Percentiles rank a stretch among this genome's conserved stretches.
Evolutionary conservation across 2,797 vertebrate species (phyloP).

Genomic region (Cygnus olor): DNA sequence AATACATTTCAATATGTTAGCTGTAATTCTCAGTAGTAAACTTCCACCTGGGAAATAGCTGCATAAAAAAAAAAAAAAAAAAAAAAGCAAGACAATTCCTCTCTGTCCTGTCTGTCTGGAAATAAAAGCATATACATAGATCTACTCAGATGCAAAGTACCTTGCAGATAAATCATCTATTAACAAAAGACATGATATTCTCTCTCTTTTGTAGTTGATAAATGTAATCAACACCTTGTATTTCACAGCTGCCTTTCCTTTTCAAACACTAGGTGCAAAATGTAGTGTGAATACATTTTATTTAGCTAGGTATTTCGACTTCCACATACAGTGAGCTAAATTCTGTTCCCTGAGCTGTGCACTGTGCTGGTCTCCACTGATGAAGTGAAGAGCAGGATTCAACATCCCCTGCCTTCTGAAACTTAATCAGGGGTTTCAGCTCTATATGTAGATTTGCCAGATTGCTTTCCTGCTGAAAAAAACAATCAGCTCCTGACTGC

Average conservation of each 20-base stretch:
- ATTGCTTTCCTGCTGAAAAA: neutral
- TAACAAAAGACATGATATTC: neutral
- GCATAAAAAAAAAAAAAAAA: neutral
- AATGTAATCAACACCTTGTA: neutral
- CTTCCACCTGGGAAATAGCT: neutral
- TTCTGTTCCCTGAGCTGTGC: neutral
- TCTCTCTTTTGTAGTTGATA: neutral
- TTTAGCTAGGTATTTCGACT: neutral
- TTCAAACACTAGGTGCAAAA: neutral
- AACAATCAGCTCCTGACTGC: neutral
- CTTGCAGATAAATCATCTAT: neutral
- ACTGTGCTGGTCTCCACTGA: rapidly evolving
- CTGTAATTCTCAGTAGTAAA: slow-evolving; percentile 14
- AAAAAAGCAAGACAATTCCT: neutral
- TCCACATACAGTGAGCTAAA: neutral
- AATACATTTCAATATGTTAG: slow-evolving; percentile 14
- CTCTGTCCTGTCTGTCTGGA: neutral
- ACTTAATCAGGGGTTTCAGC: neutral
- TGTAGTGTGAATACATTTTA: neutral
- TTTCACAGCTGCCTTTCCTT: neutral
- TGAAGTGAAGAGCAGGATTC: neutral
- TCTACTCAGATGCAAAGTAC: neutral
- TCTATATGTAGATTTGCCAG: neutral
- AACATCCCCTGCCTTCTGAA: neutral
- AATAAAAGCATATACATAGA: neutral